Percentiles rank a stretch among this genome's conserved stretches.
Evolutionary conservation across 2,113 vertebrate genomes (phyloP).

Genomic region (Anhinga rufa): DNA sequence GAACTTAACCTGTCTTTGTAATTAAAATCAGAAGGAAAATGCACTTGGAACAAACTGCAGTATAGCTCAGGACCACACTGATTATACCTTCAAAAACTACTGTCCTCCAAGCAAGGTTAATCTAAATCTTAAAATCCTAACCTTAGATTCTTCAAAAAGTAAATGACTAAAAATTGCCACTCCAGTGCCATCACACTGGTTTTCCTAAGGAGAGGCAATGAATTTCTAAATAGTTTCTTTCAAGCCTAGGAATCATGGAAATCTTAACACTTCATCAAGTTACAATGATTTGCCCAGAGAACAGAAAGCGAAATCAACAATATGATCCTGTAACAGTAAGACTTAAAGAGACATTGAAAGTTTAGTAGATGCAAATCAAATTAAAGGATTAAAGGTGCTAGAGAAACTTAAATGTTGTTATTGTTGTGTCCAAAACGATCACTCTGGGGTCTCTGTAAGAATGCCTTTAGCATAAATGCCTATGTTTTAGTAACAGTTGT

Average conservation of each 20-base stretch:
- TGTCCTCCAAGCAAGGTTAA: background rate
- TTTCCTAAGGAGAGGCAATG: background rate
- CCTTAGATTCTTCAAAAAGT: background rate
- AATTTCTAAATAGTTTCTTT: background rate
- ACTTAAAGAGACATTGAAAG: background rate
- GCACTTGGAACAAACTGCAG: background rate
- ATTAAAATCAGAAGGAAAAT: background rate
- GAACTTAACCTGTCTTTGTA: background rate
- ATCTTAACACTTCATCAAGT: background rate
- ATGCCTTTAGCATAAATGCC: background rate
- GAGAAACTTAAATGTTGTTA: background rate
- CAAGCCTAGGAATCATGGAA: background rate
- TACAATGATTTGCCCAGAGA: background rate
- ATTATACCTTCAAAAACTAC: background rate
- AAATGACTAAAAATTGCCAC: background rate
- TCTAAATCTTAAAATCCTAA: background rate
- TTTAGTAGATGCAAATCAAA: background rate
- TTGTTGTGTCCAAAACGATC: background rate
- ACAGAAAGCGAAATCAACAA: background rate
- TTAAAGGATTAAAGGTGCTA: background rate
- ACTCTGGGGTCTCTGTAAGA: background rate
- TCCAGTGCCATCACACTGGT: background rate
- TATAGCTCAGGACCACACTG: background rate
- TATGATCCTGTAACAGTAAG: background rate
- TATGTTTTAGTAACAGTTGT: background rate